Base-by-base conservation (phyloP, 2,797 vertebrate species). In the Gouania willdenowi region DNA sequence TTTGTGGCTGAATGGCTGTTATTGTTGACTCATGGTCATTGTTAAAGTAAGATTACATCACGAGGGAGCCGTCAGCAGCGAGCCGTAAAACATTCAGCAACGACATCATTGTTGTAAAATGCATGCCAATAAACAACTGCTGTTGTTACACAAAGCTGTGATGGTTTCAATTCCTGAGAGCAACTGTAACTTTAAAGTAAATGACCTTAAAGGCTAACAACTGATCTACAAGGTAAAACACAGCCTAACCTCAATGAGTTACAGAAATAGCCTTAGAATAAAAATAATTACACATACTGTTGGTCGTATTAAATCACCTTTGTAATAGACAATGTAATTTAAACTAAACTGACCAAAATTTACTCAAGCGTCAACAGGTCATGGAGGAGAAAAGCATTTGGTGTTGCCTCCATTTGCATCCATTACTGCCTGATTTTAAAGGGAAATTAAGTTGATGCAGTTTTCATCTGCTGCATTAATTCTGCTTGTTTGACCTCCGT, bases 1-100 rank as follows among this genome's bases (percentile, higher is more conserved):
- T 3, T 5, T 7, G 19, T 2, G 9, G 13, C 32, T 41, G 17
- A 55, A 28, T 32, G 33, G 27, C 19, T 30, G 57, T 43, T n/a
- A 35, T 46, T 70, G 50, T 48, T 53, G 22, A 49, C 46, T 26
- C 10, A 37, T 25, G 33, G 25, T 43, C 39, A 61, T 19, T 38
- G 32, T 42, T 34, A 24, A 23, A 50, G 27, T 1, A 16, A 10
- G 36, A 45, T 57, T 38, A 57, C 26, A 1, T 71, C 47, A 68
- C 37, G 43, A 45, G 34, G 19, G 36, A 60, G 46, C 10, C 6
- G 32, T 18, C 31, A 42, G 29, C 15, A 34, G 22, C 12, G 3
- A 8, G 4, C 17, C 20, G 41, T 18, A 32, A 51, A 39, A 35
- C 8, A 31, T 35, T 45, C 21, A 2, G 9, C 36, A 7, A 62